Evolutionary conservation across 2,888 invertebrate species (phyloP).

Genomic region (Melanostoma mellinum): DNA sequence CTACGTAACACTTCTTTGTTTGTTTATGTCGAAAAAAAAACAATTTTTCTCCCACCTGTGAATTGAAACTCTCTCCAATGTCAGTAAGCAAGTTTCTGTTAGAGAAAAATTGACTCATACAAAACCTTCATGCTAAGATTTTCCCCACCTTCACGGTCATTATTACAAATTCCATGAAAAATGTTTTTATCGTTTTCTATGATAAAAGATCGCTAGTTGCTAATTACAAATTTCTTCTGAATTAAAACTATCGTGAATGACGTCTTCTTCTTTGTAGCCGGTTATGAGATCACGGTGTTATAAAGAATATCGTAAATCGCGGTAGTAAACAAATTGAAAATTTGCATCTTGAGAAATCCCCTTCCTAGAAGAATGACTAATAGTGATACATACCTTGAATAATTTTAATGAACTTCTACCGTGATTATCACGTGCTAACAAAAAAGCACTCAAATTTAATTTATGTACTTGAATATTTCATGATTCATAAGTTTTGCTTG

Average conservation of each 20-base stretch:
- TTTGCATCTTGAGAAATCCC: conserved; percentile 40
- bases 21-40: not conserved
- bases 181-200: not conserved
- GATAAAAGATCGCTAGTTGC: not conserved
- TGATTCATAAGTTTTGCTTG: too few species aligned
- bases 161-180: conserved; percentile 23
- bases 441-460: not conserved
- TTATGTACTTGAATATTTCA: too few species aligned
- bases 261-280: conserved; percentile 12
- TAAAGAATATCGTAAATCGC: conserved; percentile 2
- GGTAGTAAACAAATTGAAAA: conserved; percentile 42
- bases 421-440: conserved; percentile 31
- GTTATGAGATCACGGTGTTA: conserved; percentile 7
- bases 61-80: too few species aligned
- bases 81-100: too few species aligned
- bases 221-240: conserved; percentile 9
- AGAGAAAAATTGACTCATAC: not conserved
- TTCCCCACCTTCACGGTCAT: not conserved
- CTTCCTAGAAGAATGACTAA: conserved; percentile 17
- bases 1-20: not conserved
- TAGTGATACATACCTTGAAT: conserved; percentile 13
- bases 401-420: conserved; percentile 12
- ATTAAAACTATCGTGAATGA: conserved; percentile 30
- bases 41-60: too few species aligned
- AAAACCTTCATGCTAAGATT: conserved; percentile 7